phyloP scores from a whole-genome alignment of 1,140 invertebrate species.

The Penaeus japonicus region DNA sequence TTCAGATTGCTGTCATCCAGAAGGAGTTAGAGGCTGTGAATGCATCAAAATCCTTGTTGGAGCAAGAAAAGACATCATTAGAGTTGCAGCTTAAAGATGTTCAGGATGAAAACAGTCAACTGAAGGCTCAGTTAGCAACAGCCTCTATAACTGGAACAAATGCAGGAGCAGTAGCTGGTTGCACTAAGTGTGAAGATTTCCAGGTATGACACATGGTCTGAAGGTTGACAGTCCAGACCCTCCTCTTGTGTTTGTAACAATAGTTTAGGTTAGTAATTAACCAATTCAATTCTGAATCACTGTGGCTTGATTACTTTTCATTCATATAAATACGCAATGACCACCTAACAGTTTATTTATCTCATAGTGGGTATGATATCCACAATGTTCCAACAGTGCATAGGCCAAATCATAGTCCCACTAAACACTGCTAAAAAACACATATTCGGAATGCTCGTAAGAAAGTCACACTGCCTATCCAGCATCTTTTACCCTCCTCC shows the following conservation, averaged over 20 bases:
- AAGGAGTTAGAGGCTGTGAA: neutral
- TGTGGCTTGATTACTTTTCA: too few relatives aligned
- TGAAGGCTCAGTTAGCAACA: conserved; percentile 17
- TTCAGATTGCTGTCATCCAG: neutral
- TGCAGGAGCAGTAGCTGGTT: neutral
- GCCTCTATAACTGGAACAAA: neutral
- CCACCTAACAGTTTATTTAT: too few relatives aligned
- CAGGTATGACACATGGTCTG: neutral
- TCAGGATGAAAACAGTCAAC: conserved; percentile 22
- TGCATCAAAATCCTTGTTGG: neutral
- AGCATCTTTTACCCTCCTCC: neutral
- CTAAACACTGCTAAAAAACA: neutral
- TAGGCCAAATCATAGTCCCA: neutral
- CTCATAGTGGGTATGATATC: neutral
- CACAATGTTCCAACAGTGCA: neutral
- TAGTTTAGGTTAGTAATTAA: too few relatives aligned
- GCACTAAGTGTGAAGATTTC: conserved; percentile 19
- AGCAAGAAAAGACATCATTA: conserved; percentile 23
- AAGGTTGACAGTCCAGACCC: too few relatives aligned
- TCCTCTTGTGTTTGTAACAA: too few relatives aligned
- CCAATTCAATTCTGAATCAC: too few relatives aligned
- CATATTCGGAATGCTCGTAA: neutral
- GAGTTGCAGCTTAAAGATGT: conserved; percentile 21
- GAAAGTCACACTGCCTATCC: too few relatives aligned
- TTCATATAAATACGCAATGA: too few relatives aligned